A percentile compares a stretch with the other conserved stretches of the same genome.
These are phyloP conservation scores for Dendrolimus houi DNA, from an alignment of 2,888 invertebrate genomes.

Conservation along the genomic window DNA sequence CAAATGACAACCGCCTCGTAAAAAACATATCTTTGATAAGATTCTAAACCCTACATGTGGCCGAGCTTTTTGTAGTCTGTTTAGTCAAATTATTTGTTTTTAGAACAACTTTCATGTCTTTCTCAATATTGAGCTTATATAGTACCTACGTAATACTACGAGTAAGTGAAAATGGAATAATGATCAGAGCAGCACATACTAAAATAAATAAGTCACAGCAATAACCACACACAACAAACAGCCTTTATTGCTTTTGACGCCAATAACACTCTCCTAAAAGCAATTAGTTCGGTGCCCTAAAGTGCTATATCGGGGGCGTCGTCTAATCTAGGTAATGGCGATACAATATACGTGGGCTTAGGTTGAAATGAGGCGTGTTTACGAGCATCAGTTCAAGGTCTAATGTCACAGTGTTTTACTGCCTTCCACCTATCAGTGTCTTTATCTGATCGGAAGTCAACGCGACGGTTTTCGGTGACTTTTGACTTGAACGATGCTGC, in stretches of 20 bases:
- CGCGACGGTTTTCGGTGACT: too few relatives aligned
- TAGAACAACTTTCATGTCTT: too few relatives aligned
- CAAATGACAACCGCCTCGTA: too few relatives aligned
- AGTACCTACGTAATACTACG: too few relatives aligned
- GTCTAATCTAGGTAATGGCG: constrained; percentile 15
- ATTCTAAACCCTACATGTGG: too few relatives aligned
- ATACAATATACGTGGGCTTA: constrained; percentile 7
- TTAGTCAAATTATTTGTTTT: too few relatives aligned
- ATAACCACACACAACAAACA: neutral
- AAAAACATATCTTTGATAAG: too few relatives aligned
- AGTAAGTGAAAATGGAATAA: neutral
- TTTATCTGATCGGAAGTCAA: neutral
- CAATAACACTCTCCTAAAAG: neutral
- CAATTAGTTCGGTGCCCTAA: neutral
- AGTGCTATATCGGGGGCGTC: constrained; percentile 1
- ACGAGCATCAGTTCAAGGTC: constrained; percentile 10
- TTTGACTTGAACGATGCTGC: too few relatives aligned
- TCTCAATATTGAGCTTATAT: too few relatives aligned
- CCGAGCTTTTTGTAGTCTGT: too few relatives aligned
- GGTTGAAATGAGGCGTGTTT: constrained; percentile 16
- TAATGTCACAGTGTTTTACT: constrained; percentile 1
- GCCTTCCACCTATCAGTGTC: constrained; percentile 2
- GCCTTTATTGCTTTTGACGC: neutral
- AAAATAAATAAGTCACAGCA: neutral
- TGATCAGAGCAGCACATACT: neutral